Conservation (phyloP, 1,140 invertebrate genomes). For the Heterodera schachtii region DNA sequence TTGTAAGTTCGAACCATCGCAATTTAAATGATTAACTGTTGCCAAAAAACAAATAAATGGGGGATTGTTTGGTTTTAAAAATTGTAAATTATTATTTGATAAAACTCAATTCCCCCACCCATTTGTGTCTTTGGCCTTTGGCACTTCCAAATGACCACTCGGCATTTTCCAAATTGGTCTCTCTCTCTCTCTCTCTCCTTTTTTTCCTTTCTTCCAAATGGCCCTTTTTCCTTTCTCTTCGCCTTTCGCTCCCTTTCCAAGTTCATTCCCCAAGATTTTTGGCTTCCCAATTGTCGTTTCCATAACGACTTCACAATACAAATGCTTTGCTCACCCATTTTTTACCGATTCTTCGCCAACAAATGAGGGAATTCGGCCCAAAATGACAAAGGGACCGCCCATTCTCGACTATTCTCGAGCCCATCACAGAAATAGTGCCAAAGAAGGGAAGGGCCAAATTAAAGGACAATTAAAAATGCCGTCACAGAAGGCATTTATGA, state of each 20-base stretch:
- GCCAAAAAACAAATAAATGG: no score
- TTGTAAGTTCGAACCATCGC: constrained; percentile 34
- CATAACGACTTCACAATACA: constrained; percentile 4
- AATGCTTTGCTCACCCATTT: background rate
- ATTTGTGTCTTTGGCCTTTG: background rate
- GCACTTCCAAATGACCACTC: background rate
- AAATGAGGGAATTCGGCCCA: background rate
- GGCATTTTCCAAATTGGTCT: background rate
- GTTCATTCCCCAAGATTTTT: background rate
- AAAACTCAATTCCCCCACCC: background rate
- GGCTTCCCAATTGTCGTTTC: background rate
- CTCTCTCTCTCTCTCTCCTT: background rate
- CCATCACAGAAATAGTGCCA: background rate
- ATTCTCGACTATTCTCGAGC: background rate
- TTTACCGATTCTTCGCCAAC: background rate
- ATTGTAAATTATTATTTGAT: no score
- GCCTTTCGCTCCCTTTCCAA: background rate
- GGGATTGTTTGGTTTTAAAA: no score
- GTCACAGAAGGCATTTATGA: background rate
- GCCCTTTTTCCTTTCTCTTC: background rate
- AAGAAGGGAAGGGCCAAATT: no score
- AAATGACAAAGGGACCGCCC: background rate
- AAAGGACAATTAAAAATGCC: background rate
- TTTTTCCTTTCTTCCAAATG: background rate
- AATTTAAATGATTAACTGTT: no score